A percentile compares a stretch with the other conserved stretches of the same genome.
Evolutionary conservation across 2,797 vertebrate genomes (phyloP).

Genomic region (Glossophaga mutica): DNA sequence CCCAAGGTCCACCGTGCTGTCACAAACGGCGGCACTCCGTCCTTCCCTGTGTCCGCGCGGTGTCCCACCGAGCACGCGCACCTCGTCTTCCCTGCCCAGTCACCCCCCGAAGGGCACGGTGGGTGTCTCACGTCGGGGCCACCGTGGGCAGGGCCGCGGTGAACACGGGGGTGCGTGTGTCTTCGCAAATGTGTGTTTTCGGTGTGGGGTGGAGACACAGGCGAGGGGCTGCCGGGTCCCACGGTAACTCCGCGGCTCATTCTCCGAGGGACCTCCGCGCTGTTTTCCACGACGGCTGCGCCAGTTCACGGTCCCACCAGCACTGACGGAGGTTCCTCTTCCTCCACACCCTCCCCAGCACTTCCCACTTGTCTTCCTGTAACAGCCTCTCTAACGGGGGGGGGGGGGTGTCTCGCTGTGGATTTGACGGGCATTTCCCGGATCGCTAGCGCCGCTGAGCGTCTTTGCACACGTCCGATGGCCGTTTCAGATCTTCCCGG

Average conservation of each 20-base stretch:
- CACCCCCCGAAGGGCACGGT: background rate
- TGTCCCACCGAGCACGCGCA: rapidly evolving
- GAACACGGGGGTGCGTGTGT: background rate
- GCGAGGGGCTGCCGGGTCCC: background rate
- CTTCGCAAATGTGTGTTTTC: background rate
- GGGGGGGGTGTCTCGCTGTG: too few relatives aligned
- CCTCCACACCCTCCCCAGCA: too few relatives aligned
- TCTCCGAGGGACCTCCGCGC: too few relatives aligned
- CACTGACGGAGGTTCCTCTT: background rate
- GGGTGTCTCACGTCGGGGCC: background rate
- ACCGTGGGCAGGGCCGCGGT: background rate
- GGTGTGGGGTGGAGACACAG: background rate
- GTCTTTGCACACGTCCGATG: too few relatives aligned
- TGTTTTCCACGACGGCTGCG: too few relatives aligned
- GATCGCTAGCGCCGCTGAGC: too few relatives aligned
- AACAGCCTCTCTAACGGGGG: too few relatives aligned
- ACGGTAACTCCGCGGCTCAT: rapidly evolving
- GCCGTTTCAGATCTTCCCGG: too few relatives aligned
- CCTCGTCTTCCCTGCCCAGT: background rate
- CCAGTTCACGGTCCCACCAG: too few relatives aligned
- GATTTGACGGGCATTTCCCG: too few relatives aligned
- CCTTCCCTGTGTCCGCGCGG: rapidly evolving
- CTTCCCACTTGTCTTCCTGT: too few relatives aligned
- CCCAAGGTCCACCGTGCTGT: too few relatives aligned
- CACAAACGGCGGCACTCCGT: background rate